Percentiles rank a stretch among this genome's conserved stretches.
phyloP scores from a whole-genome alignment of 2,888 invertebrate species.

The Anagyrus pseudococci region DNA sequence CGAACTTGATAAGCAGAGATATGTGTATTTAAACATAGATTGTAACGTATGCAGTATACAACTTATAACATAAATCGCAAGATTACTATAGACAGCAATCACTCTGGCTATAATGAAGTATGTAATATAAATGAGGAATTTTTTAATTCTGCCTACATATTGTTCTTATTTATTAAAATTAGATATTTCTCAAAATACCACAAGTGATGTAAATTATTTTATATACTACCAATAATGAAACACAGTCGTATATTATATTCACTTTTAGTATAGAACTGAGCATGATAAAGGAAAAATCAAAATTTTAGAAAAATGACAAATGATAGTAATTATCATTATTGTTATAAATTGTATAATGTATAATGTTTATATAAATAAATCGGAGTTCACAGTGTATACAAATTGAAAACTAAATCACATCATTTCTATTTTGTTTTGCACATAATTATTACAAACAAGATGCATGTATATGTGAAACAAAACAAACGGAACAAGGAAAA shows the following conservation, averaged over 20 bases:
- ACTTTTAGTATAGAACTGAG: too few species aligned
- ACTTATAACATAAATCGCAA: constrained; percentile 36
- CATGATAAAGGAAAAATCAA: too few species aligned
- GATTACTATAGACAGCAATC: too few species aligned
- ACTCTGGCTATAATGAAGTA: too few species aligned
- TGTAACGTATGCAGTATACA: constrained; percentile 35
- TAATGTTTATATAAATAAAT: constrained; percentile 27
- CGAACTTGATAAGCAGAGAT: constrained; percentile 18
- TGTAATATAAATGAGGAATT: too few species aligned
- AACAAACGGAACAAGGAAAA: constrained; percentile 18
- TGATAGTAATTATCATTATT: constrained; percentile 32
- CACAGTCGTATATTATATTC: too few species aligned
- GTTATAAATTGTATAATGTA: constrained; percentile 41
- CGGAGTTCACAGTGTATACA: constrained; percentile 25
- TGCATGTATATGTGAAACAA: constrained; percentile 27
- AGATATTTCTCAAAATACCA: too few species aligned
- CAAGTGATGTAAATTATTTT: too few species aligned
- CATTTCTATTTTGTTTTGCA: constrained; percentile 28
- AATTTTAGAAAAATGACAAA: constrained; percentile 29
- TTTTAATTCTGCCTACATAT: too few species aligned
- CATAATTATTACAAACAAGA: too few species aligned
- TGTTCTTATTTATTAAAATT: too few species aligned
- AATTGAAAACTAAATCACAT: constrained; percentile 22
- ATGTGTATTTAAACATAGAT: constrained; percentile 26
- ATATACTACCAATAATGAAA: too few species aligned